A percentile compares a stretch with the other conserved stretches of the same genome.
Conservation (phyloP, 2,888 invertebrate species). For the Ypsolopha sequella region DNA sequence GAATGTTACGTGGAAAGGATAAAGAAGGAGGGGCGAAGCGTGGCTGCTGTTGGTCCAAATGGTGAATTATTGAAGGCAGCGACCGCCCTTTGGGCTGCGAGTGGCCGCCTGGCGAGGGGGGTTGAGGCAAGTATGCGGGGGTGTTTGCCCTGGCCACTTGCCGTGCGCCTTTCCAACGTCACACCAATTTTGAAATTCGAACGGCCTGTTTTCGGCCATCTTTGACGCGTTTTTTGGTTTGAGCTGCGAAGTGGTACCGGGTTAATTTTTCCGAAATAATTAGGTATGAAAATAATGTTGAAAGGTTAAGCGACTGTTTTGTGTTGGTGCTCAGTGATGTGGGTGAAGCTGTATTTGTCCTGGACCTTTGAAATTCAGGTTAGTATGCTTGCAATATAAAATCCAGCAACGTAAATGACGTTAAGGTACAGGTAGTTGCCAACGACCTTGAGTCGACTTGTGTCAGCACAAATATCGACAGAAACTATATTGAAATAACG, state of each 20-base stretch:
- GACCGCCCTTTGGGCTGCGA: slow-evolving; percentile 59
- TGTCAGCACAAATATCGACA: too few relatives aligned
- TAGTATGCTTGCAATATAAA: too few relatives aligned
- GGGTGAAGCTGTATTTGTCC: too few relatives aligned
- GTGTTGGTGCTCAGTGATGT: too few relatives aligned
- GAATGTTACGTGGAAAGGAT: slow-evolving; percentile 18
- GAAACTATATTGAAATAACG: too few relatives aligned
- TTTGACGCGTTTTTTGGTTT: slow-evolving; percentile 13
- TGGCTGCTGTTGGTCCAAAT: slow-evolving; percentile 37
- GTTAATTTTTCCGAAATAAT: too few relatives aligned
- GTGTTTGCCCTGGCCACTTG: slow-evolving; percentile 30
- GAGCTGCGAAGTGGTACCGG: background rate
- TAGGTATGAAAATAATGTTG: too few relatives aligned
- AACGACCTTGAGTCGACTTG: too few relatives aligned
- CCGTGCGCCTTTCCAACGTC: slow-evolving; percentile 55
- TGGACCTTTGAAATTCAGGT: too few relatives aligned
- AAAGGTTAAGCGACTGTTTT: too few relatives aligned
- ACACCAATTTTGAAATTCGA: slow-evolving; percentile 44
- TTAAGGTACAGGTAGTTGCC: too few relatives aligned
- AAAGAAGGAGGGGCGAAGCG: slow-evolving; percentile 37
- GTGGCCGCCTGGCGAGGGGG: slow-evolving; percentile 20
- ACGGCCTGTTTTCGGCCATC: slow-evolving; percentile 32
- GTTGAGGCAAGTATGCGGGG: slow-evolving; percentile 14
- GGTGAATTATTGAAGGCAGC: slow-evolving; percentile 54
- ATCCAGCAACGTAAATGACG: too few relatives aligned